phyloP scores from a whole-genome alignment of 2,113 vertebrate genomes.

The Nyctereutes procyonoides region DNA sequence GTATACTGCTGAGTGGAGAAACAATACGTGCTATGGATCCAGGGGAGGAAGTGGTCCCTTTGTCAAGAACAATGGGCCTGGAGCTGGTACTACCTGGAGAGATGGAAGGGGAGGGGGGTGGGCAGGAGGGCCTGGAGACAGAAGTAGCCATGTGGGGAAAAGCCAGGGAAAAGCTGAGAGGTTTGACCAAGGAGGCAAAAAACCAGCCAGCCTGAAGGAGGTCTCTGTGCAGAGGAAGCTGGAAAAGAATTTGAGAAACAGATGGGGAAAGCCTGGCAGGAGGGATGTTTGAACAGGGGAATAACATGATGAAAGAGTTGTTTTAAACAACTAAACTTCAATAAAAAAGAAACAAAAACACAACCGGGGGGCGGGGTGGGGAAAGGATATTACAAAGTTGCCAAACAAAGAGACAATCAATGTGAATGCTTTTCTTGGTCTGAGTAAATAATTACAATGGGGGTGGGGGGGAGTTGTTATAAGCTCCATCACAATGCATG shows the following conservation, averaged over 20 bases:
- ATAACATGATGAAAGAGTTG: neutral
- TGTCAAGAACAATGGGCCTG: neutral
- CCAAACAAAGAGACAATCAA: neutral
- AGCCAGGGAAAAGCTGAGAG: neutral
- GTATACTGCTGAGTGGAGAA: neutral
- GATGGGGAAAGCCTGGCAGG: neutral
- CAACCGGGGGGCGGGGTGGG: neutral
- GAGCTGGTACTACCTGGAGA: neutral
- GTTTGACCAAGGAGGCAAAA: neutral
- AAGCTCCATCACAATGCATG: neutral
- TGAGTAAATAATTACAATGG: neutral
- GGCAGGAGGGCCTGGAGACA: neutral
- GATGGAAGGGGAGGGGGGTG: too few relatives aligned
- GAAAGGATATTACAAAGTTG: neutral
- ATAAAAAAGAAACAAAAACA: neutral
- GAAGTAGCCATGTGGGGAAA: neutral
- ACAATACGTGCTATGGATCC: neutral
- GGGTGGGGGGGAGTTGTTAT: neutral
- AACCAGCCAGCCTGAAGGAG: neutral
- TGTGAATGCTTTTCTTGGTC: neutral
- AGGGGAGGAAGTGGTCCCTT: neutral
- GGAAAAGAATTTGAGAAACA: constrained; percentile 3
- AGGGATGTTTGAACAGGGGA: neutral
- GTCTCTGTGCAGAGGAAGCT: neutral
- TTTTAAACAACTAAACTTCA: neutral